phyloP scores from a whole-genome alignment of 2,797 vertebrate species.

The Spondyliosoma cantharus region DNA sequence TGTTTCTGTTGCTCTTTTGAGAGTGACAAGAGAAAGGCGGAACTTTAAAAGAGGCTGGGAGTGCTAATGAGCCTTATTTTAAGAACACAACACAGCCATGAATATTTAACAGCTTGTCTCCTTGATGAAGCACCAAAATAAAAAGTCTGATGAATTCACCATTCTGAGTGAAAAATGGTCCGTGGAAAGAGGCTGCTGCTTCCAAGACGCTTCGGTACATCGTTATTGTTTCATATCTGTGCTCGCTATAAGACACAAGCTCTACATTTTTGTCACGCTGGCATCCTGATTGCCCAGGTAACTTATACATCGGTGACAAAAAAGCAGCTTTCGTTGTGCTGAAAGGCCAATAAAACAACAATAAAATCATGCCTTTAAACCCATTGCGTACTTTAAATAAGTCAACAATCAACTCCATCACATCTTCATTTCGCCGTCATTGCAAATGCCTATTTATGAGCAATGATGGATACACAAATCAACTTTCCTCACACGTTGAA shows the following conservation, averaged over 20 bases:
- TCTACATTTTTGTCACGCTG: not conserved
- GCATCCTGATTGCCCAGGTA: not conserved
- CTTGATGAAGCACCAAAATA: conserved; percentile 77
- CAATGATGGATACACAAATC: not conserved
- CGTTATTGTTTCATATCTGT: not conserved
- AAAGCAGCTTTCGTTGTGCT: not conserved
- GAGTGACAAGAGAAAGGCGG: conserved; percentile 78
- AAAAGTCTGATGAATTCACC: conserved; percentile 71
- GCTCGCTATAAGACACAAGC: conserved; percentile 8
- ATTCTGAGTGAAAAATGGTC: conserved; percentile 55
- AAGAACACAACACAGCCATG: conserved; percentile 81
- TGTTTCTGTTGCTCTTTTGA: conserved; percentile 72
- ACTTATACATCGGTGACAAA: not conserved
- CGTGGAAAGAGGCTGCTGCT: conserved; percentile 21
- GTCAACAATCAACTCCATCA: not conserved
- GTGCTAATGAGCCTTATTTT: conserved; percentile 87
- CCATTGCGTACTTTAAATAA: not conserved
- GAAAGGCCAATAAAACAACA: not conserved
- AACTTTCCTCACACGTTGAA: conserved; percentile 14
- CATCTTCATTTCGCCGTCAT: not conserved
- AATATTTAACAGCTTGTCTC: conserved; percentile 83
- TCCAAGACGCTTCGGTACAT: conserved; percentile 23
- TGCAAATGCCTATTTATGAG: conserved; percentile 8
- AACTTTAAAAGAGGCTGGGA: conserved; percentile 79
- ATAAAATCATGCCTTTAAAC: not conserved